Percentiles rank a stretch among this genome's conserved stretches.
Evolutionary conservation across 2,888 invertebrate genomes (phyloP).

Genomic region (Andricus quercusramuli): DNA sequence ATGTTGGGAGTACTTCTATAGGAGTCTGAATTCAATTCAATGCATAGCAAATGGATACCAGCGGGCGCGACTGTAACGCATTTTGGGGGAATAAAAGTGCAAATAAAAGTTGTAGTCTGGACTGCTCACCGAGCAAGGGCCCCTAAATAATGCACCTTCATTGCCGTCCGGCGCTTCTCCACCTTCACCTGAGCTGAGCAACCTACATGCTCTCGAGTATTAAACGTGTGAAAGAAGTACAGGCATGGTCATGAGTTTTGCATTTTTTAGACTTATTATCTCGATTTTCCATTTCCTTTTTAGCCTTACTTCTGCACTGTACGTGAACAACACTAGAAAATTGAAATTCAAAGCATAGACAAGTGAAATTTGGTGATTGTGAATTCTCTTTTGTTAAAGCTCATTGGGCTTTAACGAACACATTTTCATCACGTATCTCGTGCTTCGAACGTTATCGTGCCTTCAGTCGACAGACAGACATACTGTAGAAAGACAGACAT

Average conservation of each 20-base stretch:
- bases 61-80: constrained; percentile 61
- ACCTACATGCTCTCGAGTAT: constrained; percentile 42
- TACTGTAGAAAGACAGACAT: too few species aligned
- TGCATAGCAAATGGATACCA: constrained; percentile 70
- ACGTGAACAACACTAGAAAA: not conserved
- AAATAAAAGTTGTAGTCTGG: constrained; percentile 67
- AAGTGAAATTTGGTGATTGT: too few species aligned
- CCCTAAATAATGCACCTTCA: constrained; percentile 70
- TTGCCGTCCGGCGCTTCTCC: constrained; percentile 57
- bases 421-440: too few species aligned
- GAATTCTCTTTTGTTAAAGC: too few species aligned
- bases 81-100: constrained; percentile 63
- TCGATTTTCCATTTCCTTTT: constrained; percentile 8
- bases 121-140: constrained; percentile 54
- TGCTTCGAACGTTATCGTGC: too few species aligned
- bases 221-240: not conserved
- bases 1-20: constrained; percentile 47
- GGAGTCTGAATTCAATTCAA: constrained; percentile 69
- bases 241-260: not conserved
- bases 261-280: constrained; percentile 15
- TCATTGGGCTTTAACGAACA: too few species aligned
- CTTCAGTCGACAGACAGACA: too few species aligned
- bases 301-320: not conserved
- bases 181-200: constrained; percentile 51
- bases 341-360: too few species aligned